phyloP scores from a whole-genome alignment of 2,797 vertebrate genomes.

The Enteromius paludinosus region DNA sequence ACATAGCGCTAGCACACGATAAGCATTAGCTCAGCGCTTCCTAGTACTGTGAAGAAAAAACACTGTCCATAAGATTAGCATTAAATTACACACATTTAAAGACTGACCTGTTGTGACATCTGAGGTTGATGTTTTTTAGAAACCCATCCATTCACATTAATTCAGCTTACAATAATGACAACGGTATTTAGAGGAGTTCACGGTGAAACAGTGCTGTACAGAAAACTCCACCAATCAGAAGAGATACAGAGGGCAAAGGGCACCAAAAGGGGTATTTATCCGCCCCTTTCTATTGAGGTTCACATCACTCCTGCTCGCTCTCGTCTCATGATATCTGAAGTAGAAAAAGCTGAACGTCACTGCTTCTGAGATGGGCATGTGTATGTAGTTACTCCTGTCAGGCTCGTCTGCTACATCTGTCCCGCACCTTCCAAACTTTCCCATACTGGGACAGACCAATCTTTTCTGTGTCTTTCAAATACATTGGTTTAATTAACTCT shows the following conservation, averaged over 20 bases:
- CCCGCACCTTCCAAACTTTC: too few relatives aligned
- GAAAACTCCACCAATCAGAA: too few relatives aligned
- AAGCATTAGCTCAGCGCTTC: not conserved
- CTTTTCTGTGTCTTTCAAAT: too few relatives aligned
- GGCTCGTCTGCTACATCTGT: too few relatives aligned
- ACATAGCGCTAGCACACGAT: not conserved
- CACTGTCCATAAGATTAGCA: not conserved
- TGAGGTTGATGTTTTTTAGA: not conserved
- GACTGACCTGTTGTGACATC: not conserved
- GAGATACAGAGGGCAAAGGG: too few relatives aligned
- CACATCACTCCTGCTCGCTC: slow-evolving; percentile 27
- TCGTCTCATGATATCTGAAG: slow-evolving; percentile 71
- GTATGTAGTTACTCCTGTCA: too few relatives aligned
- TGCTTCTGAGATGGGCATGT: too few relatives aligned
- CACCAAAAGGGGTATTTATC: not conserved
- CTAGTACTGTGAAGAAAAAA: not conserved
- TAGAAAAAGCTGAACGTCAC: too few relatives aligned
- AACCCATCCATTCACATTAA: not conserved
- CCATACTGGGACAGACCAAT: too few relatives aligned
- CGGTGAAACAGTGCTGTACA: too few relatives aligned
- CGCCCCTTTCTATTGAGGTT: slow-evolving; percentile 16
- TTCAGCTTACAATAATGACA: not conserved
- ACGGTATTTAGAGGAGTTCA: not conserved
- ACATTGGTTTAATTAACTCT: too few relatives aligned
- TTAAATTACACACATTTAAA: not conserved